phyloP scores from a whole-genome alignment of 2,888 invertebrate species.

The Timema podura region DNA sequence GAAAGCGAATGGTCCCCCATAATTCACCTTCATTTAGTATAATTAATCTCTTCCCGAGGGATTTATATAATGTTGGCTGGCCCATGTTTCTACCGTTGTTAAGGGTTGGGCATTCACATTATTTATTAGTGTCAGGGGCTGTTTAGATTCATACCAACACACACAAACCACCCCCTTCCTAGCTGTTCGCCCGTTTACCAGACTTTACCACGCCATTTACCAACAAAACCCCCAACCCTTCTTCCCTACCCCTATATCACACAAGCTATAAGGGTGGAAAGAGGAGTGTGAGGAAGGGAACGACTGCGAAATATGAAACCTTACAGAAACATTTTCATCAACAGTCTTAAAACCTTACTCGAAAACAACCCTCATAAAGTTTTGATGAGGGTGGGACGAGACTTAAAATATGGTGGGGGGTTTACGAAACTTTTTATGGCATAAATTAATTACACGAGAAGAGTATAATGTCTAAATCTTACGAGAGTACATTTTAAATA shows the following conservation, averaged over 20 bases:
- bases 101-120: slow-evolving; percentile 17
- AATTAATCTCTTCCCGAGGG: slow-evolving; percentile 21
- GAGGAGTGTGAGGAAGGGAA: not conserved
- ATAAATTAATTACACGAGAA: no score
- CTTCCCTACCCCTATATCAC: not conserved
- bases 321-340: slow-evolving; percentile 3
- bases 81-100: not conserved
- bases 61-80: slow-evolving; percentile 17
- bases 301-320: not conserved
- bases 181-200: not conserved
- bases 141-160: slow-evolving; percentile 12
- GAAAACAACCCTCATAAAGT: not conserved
- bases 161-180: not conserved
- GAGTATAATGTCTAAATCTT: no score
- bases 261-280: no score
- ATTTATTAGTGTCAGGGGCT: slow-evolving; percentile 20
- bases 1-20: not conserved
- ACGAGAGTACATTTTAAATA: no score
- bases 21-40: slow-evolving; percentile 20
- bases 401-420: no score
- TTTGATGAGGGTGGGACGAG: not conserved
- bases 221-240: not conserved
- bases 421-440: no score
- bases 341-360: not conserved
- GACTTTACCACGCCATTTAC: not conserved